A percentile compares a stretch with the other conserved stretches of the same genome.
Conservation (phyloP, 1,140 invertebrate genomes). For the Zaprionus davidi region DNA sequence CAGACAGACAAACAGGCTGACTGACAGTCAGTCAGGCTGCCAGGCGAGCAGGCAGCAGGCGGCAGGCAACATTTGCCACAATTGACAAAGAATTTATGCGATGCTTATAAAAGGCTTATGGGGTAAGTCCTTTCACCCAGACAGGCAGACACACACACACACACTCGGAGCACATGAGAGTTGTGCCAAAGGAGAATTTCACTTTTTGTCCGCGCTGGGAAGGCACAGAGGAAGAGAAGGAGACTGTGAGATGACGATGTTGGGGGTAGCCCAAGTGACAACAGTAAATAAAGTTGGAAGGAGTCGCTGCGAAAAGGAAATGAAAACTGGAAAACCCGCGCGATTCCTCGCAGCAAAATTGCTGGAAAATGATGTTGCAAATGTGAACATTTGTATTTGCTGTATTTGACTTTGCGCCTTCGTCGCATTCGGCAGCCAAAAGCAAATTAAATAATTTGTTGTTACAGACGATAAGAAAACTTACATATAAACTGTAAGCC, state of each 20-base stretch:
- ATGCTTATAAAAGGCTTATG: conserved; percentile 76
- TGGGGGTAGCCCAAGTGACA: conserved; percentile 39
- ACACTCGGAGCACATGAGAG: conserved; percentile 16
- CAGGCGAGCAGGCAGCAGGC: conserved; percentile 2
- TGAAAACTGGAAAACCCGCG: conserved; percentile 17
- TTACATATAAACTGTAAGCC: not conserved
- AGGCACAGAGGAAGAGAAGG: not conserved
- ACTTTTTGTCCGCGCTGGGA: conserved; percentile 43
- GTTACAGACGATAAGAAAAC: not conserved
- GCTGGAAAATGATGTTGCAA: conserved; percentile 56
- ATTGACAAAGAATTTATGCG: conserved; percentile 80
- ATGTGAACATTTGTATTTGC: conserved; percentile 49
- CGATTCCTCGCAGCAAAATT: conserved; percentile 47
- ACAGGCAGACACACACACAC: conserved; percentile 33
- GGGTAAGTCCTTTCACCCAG: conserved; percentile 64
- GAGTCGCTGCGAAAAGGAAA: conserved; percentile 17
- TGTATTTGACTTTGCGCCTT: conserved; percentile 39
- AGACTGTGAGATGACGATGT: conserved; percentile 34
- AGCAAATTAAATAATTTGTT: conserved; percentile 15
- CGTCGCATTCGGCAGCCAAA: conserved; percentile 8
- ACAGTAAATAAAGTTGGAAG: conserved; percentile 61
- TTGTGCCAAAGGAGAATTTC: conserved; percentile 50
- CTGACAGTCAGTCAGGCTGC: conserved; percentile 10
- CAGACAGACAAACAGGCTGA: conserved; percentile 20
- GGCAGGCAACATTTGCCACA: conserved; percentile 66